Evolutionary conservation across 2,888 invertebrate species (phyloP).

Genomic region (Tridacna crocea): DNA sequence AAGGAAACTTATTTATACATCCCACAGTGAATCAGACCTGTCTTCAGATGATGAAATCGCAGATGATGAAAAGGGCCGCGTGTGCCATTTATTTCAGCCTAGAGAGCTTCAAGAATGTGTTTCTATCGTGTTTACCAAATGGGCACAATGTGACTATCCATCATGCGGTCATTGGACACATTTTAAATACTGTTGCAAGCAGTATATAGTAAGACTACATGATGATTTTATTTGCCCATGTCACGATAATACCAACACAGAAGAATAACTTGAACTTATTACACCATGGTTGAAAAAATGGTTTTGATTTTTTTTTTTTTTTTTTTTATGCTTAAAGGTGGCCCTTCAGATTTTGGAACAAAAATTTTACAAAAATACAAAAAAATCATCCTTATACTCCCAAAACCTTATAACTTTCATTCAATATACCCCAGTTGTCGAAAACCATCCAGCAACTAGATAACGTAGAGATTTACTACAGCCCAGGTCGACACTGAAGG

Average conservation of each 20-base stretch:
- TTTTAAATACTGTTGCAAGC: slow-evolving; percentile 18
- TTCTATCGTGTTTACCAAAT: slow-evolving; percentile 8
- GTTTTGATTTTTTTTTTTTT: too few relatives aligned
- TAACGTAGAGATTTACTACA: too few relatives aligned
- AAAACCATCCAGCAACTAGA: too few relatives aligned
- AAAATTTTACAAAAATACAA: too few relatives aligned
- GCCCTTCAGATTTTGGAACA: too few relatives aligned
- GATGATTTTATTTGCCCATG: neutral
- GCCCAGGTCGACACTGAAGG: too few relatives aligned
- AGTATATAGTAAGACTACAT: slow-evolving; percentile 8
- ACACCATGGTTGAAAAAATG: neutral
- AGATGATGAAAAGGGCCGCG: slow-evolving; percentile 1
- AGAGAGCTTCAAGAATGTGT: slow-evolving; percentile 17
- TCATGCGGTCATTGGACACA: slow-evolving; percentile 14
- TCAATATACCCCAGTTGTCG: too few relatives aligned
- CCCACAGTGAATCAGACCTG: too few relatives aligned
- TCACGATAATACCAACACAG: neutral
- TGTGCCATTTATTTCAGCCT: slow-evolving; percentile 18
- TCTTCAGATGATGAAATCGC: slow-evolving; percentile 10
- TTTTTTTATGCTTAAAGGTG: too few relatives aligned
- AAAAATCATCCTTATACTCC: too few relatives aligned
- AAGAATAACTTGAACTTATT: neutral
- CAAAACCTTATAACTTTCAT: too few relatives aligned
- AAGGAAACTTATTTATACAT: neutral
- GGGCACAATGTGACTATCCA: slow-evolving; percentile 18